These are phyloP conservation scores for Thunnus albacares DNA, from an alignment of 2,797 vertebrate genomes.

Conservation along the genomic window DNA sequence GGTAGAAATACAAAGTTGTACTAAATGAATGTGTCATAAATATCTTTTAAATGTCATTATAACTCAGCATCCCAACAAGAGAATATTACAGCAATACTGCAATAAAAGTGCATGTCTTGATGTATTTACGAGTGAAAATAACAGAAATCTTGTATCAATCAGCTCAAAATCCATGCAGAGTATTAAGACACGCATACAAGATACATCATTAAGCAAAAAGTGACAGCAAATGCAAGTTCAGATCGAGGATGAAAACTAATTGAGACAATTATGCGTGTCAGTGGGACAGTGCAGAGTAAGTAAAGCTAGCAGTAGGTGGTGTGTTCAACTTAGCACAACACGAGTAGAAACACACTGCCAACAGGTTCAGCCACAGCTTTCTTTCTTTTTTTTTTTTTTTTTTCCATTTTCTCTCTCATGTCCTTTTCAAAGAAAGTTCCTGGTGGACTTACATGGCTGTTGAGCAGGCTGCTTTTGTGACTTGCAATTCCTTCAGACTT, in stretches of 20 bases:
- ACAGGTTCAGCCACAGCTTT: slow-evolving; percentile 51
- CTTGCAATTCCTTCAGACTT: slow-evolving; percentile 99
- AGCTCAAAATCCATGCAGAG: slow-evolving; percentile 56
- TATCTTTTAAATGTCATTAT: slow-evolving; percentile 25
- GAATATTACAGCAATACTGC: slow-evolving; percentile 7
- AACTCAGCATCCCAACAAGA: slow-evolving; percentile 13
- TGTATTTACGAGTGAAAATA: slow-evolving; percentile 21
- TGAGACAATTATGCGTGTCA: slow-evolving; percentile 37
- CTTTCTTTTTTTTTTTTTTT: not conserved
- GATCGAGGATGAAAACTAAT: slow-evolving; percentile 39
- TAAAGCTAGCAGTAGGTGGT: slow-evolving; percentile 56
- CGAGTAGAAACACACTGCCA: slow-evolving; percentile 53
- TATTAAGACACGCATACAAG: slow-evolving; percentile 25
- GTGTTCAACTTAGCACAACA: slow-evolving; percentile 47
- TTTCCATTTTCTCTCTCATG: slow-evolving; percentile 28
- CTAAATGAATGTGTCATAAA: not conserved
- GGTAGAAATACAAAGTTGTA: not conserved
- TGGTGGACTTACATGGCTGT: slow-evolving; percentile 99
- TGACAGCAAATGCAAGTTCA: slow-evolving; percentile 56
- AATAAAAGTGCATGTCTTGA: slow-evolving; percentile 27
- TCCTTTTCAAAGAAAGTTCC: slow-evolving; percentile 79
- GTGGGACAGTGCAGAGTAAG: slow-evolving; percentile 48
- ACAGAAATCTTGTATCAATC: slow-evolving; percentile 4
- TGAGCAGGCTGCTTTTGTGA: slow-evolving; percentile 99
- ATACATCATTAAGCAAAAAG: slow-evolving; percentile 38